phyloP scores from a whole-genome alignment of 2,888 invertebrate species.

The Eupithecia pulchellata region DNA sequence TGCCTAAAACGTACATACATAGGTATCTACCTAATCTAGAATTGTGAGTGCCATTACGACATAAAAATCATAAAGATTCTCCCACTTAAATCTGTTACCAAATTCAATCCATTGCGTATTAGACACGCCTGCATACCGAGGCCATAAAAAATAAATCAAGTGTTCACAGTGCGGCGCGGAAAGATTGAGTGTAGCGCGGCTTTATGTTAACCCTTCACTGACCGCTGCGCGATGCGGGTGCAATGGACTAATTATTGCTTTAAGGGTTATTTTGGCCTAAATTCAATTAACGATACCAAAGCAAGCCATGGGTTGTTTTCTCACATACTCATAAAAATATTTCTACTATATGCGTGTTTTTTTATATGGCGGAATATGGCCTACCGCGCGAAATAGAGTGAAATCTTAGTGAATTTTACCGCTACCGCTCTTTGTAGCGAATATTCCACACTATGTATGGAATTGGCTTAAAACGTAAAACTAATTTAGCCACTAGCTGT shows the following conservation, averaged over 20 bases:
- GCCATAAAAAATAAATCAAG: conserved; percentile 77
- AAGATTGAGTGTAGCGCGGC: conserved; percentile 65
- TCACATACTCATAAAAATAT: neutral
- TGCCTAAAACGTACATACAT: neutral
- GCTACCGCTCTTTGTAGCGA: neutral
- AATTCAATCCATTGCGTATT: conserved; percentile 51
- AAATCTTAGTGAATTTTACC: neutral
- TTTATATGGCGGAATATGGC: neutral
- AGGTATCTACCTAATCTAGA: too few species aligned
- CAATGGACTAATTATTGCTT: conserved; percentile 30
- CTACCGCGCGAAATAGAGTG: neutral
- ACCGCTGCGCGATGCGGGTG: conserved; percentile 61
- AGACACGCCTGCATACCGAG: conserved; percentile 77
- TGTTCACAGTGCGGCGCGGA: conserved; percentile 52
- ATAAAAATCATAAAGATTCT: neutral
- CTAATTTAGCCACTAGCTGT: conserved; percentile 1
- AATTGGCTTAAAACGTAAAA: neutral
- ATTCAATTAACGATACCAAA: neutral
- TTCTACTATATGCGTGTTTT: neutral
- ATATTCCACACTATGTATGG: neutral
- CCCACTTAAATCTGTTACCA: conserved; percentile 16
- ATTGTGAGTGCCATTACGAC: too few species aligned
- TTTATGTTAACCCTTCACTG: conserved; percentile 49
- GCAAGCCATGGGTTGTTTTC: neutral
- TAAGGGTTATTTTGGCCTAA: conserved; percentile 7